Conservation (phyloP, 2,888 invertebrate genomes). For the Drosophila borborema region DNA sequence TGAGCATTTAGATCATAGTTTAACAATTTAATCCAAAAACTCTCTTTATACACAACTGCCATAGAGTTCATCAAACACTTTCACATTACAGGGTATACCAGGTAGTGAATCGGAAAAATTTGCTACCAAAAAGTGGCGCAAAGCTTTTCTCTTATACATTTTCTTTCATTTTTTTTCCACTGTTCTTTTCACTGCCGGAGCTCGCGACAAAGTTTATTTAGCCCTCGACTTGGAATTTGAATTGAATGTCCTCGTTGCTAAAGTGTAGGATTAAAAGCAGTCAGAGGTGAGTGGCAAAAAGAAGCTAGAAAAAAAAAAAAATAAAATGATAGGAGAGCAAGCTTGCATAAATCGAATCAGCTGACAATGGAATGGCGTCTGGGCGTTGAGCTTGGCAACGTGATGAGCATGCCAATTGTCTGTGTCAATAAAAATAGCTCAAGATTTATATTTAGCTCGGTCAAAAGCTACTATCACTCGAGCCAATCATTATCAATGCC, state of each 20-base stretch:
- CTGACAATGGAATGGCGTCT: slow-evolving; percentile 32
- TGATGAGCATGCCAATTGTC: slow-evolving; percentile 42
- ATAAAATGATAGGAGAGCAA: background rate
- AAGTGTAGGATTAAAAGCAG: slow-evolving; percentile 56
- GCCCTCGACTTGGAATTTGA: slow-evolving; percentile 74
- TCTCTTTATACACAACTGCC: background rate
- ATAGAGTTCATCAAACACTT: background rate
- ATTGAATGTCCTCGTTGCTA: slow-evolving; percentile 33
- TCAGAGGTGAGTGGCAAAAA: slow-evolving; percentile 10
- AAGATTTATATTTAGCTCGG: slow-evolving; percentile 44
- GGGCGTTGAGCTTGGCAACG: slow-evolving; percentile 25
- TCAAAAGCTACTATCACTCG: slow-evolving; percentile 25
- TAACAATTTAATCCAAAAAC: background rate
- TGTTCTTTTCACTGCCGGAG: slow-evolving; percentile 1
- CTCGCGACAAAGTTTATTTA: slow-evolving; percentile 72
- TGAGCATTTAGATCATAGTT: too few species aligned
- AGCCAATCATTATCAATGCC: slow-evolving; percentile 63
- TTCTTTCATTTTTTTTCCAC: background rate
- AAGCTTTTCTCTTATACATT: slow-evolving; percentile 1
- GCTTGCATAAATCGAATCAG: slow-evolving; percentile 68
- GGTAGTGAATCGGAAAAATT: background rate
- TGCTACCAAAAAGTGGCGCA: slow-evolving; percentile 15
- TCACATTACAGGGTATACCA: slow-evolving; percentile 21
- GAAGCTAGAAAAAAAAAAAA: too few species aligned
- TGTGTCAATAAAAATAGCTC: slow-evolving; percentile 54